Evolutionary conservation across 2,888 invertebrate species (phyloP).

Genomic region (Hypercompe scribonia): DNA sequence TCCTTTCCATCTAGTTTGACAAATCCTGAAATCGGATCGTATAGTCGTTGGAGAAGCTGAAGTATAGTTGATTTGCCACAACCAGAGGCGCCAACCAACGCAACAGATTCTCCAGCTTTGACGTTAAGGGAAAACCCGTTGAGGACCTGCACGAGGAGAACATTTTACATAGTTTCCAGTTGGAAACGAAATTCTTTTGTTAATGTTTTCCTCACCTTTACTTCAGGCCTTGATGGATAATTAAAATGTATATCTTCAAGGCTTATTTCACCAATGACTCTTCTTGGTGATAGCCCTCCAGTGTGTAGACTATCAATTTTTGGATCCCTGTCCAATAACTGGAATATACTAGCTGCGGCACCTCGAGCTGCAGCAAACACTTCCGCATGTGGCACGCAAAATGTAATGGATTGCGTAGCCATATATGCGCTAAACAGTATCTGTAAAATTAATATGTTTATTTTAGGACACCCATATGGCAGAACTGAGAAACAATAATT

Average conservation of each 20-base stretch:
- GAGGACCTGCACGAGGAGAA: conserved; percentile 82
- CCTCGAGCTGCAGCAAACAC: conserved; percentile 91
- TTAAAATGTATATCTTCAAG: conserved; percentile 90
- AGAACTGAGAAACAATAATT: background rate
- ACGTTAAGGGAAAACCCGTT: conserved; percentile 89
- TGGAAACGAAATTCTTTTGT: background rate
- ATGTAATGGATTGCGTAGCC: conserved; percentile 92
- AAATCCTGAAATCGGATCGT: conserved; percentile 87
- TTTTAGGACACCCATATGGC: background rate
- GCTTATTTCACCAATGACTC: conserved; percentile 89
- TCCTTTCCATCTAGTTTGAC: conserved; percentile 89
- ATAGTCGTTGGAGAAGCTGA: conserved; percentile 91
- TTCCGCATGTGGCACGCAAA: conserved; percentile 91
- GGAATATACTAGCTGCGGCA: conserved; percentile 90
- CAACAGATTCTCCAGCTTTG: conserved; percentile 90
- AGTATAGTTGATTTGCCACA: conserved; percentile 94
- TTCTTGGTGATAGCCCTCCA: conserved; percentile 87
- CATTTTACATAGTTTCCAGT: conserved; percentile 12
- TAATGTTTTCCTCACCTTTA: conserved; percentile 78
- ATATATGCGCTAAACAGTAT: conserved; percentile 91
- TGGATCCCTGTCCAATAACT: conserved; percentile 90
- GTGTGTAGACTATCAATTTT: conserved; percentile 89
- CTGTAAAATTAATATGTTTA: conserved; percentile 63
- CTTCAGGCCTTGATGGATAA: conserved; percentile 92
- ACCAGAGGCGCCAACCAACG: conserved; percentile 91